phyloP scores from a whole-genome alignment of 1,140 invertebrate species.

The Nylanderia fulva region DNA sequence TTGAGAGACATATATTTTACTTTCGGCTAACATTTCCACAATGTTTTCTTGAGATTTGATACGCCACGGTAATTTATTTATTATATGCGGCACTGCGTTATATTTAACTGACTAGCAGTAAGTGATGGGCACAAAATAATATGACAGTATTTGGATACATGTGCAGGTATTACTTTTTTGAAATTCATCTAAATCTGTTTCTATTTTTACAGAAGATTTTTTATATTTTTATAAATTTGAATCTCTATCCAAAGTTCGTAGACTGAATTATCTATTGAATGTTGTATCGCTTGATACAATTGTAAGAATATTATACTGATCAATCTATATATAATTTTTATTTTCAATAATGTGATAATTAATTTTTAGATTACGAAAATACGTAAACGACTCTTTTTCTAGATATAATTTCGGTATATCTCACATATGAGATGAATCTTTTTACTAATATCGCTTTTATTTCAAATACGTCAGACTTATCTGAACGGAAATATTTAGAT shows the following conservation, averaged over 20 bases:
- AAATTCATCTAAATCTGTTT: slow-evolving; percentile 15
- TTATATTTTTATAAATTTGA: neutral
- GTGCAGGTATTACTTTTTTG: slow-evolving; percentile 12
- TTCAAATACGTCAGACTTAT: neutral
- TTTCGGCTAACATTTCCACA: slow-evolving; percentile 32
- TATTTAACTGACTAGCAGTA: slow-evolving; percentile 57
- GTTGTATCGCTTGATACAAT: neutral
- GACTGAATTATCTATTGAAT: neutral
- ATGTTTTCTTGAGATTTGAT: slow-evolving; percentile 55
- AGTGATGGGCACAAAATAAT: slow-evolving; percentile 38
- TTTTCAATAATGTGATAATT: slow-evolving; percentile 31
- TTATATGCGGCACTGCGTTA: slow-evolving; percentile 36
- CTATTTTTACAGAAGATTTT: neutral
- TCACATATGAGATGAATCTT: neutral
- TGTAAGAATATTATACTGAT: slow-evolving; percentile 6
- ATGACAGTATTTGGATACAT: slow-evolving; percentile 57
- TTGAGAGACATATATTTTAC: slow-evolving; percentile 52
- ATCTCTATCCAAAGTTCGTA: neutral
- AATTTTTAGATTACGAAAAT: slow-evolving; percentile 5
- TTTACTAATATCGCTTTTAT: neutral
- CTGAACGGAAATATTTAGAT: neutral
- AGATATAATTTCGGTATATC: slow-evolving; percentile 6
- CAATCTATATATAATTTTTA: slow-evolving; percentile 33
- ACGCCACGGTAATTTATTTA: slow-evolving; percentile 61
- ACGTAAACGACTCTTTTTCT: neutral